Base-by-base conservation (phyloP, 2,113 vertebrate species). In the Corvus cornix region DNA sequence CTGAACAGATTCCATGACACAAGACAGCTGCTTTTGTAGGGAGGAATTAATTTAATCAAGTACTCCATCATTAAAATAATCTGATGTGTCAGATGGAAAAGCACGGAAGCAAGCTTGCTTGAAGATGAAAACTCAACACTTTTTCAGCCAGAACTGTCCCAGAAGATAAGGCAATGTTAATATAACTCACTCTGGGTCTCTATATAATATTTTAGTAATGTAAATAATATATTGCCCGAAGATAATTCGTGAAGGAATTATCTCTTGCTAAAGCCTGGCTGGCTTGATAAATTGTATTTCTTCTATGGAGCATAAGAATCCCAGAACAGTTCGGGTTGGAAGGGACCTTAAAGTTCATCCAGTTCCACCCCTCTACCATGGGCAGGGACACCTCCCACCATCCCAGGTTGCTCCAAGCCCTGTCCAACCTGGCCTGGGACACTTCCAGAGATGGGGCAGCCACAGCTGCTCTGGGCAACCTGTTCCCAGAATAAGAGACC, bases 41-140 rank as follows among this genome's bases (percentile, higher is more conserved):
- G 44, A 95, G 46, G 89, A 93, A 95, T 91, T 91, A 93, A 90
- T 96, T 96, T 77, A 95, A 73, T 84, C 84, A n/a, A 87, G 91
- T 27, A 51, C 39, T 93, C 46, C 67, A 49, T 92, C 90, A 72
- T 96, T 97, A 96, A 93, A 96, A 89, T 79, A 94, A 58, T 78
- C 94, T 7, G 22, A 93, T 82, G 59, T 51, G 67, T 85, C 80
- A 91, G 83, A 90, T 94, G 89, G 96, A 39, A 48, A 73, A 33
- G 74, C n/a, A 49, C 7, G 51, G 52, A 77, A 87, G 80, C n/a
- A 51, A 82, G 69, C 28, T 81, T 43, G 75, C 93, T 92, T 21
- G 35, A 16, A 76, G 60, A 84, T 78, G 95, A 92, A 78, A 76
- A 35, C 76, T 87, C 66, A 79, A 35, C 33, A 13, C 27, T 87